These are phyloP conservation scores for Arrhopalites spinosus DNA, from an alignment of 2,888 invertebrate species.

Conservation along the genomic window DNA sequence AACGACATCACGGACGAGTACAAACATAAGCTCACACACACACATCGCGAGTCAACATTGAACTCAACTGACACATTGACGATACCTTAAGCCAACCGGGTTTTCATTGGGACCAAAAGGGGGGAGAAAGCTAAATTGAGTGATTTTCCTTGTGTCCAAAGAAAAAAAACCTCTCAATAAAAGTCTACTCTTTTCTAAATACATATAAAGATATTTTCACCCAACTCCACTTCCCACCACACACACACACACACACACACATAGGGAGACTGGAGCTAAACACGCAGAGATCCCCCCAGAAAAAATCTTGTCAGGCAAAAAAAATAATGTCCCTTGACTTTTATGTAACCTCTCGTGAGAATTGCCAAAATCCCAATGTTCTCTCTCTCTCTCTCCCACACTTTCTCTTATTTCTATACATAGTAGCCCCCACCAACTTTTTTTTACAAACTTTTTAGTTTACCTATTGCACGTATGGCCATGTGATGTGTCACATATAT, in stretches of 20 bases:
- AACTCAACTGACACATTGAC: conserved; percentile 27
- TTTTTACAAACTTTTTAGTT: conserved; percentile 37
- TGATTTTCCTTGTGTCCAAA: conserved; percentile 38
- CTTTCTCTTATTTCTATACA: neutral
- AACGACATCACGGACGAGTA: neutral
- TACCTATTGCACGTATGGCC: conserved; percentile 42
- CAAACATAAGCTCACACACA: neutral
- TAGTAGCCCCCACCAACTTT: neutral
- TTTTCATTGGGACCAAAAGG: conserved; percentile 4
- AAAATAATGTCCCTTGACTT: conserved; percentile 51
- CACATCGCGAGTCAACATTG: neutral
- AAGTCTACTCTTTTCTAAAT: conserved; percentile 19
- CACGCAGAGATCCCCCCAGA: conserved; percentile 15
- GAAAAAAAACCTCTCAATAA: conserved; percentile 34
- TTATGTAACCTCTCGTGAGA: conserved; percentile 49
- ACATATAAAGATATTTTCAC: conserved; percentile 24
- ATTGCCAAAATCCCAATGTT: conserved; percentile 45
- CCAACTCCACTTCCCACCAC: neutral
- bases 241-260: conserved; percentile 3
- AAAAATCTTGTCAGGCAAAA: conserved; percentile 43
- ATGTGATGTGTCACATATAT: conserved; percentile 46
- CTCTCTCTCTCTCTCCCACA: conserved; percentile 9
- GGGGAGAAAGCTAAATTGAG: conserved; percentile 40
- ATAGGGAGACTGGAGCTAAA: conserved; percentile 9
- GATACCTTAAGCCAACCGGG: conserved; percentile 21